Percentiles rank a stretch among this genome's conserved stretches.
Conservation (phyloP, 2,113 vertebrate genomes). For the Rattus rattus region DNA sequence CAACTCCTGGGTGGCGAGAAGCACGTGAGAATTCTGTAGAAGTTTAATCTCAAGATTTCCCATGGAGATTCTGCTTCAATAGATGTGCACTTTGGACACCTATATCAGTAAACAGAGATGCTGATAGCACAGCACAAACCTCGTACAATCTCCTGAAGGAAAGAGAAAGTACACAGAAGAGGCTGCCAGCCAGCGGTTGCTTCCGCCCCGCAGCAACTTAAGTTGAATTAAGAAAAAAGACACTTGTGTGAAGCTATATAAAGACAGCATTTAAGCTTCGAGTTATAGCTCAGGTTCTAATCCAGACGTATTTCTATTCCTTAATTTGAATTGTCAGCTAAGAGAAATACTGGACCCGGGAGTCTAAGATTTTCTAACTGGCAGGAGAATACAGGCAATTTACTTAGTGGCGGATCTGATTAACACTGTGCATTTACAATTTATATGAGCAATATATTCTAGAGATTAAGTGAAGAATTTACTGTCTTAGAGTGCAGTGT, state of each 20-base stretch:
- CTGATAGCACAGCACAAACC: too few relatives aligned
- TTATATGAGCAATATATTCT: not conserved
- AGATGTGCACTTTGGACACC: not conserved
- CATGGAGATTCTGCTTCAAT: not conserved
- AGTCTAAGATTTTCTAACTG: slow-evolving; percentile 16
- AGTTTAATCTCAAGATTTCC: not conserved
- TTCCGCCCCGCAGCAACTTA: not conserved
- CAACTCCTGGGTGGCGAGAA: not conserved
- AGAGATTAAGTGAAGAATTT: slow-evolving; percentile 48
- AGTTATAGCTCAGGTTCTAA: slow-evolving; percentile 10
- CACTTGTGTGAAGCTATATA: not conserved
- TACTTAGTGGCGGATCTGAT: slow-evolving; percentile 26
- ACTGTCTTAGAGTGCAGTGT: not conserved
- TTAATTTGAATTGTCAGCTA: slow-evolving; percentile 49
- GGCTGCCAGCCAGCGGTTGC: too few relatives aligned
- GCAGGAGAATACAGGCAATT: not conserved
- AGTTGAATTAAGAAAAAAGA: slow-evolving; percentile 3
- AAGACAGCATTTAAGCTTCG: not conserved
- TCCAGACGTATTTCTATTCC: slow-evolving; percentile 17
- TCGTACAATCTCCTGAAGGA: not conserved
- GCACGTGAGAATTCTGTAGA: not conserved
- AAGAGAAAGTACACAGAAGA: not conserved
- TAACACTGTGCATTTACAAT: slow-evolving; percentile 23
- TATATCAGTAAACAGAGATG: not conserved
- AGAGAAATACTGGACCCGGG: slow-evolving; percentile 2